A percentile compares a stretch with the other conserved stretches of the same genome.
These are phyloP conservation scores for Chloebia gouldiae DNA, from an alignment of 2,113 vertebrate genomes.

Conservation along the genomic window DNA sequence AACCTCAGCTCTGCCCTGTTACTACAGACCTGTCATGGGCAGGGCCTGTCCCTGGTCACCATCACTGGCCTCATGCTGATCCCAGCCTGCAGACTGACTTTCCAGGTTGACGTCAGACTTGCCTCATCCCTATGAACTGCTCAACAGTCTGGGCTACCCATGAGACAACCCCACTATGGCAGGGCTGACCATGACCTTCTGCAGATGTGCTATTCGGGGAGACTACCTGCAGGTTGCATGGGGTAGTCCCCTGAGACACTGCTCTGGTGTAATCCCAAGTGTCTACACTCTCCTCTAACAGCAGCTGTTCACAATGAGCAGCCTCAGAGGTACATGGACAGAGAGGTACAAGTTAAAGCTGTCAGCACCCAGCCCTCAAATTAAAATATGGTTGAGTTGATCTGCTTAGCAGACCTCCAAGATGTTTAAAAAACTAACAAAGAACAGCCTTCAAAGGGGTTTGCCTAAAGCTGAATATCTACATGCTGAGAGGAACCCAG, in stretches of 20 bases:
- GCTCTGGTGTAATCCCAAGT: not conserved
- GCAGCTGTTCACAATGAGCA: not conserved
- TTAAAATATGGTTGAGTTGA: not conserved
- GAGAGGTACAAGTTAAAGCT: not conserved
- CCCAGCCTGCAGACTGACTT: not conserved
- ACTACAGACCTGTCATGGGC: not conserved
- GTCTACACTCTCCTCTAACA: not conserved
- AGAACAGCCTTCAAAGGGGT: not conserved
- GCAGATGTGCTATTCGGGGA: not conserved
- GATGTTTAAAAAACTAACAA: not conserved
- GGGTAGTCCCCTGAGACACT: not conserved
- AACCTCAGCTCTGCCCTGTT: not conserved
- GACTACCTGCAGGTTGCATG: not conserved
- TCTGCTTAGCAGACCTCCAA: not conserved
- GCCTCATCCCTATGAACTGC: not conserved
- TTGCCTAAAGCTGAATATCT: not conserved
- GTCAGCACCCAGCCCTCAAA: not conserved
- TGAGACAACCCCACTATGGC: accelerated
- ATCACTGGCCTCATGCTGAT: not conserved
- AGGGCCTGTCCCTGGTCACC: not conserved
- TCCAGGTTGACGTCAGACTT: not conserved
- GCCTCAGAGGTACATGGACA: not conserved
- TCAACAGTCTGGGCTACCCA: accelerated
- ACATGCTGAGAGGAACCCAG: not conserved
- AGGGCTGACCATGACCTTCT: not conserved